phyloP scores from a whole-genome alignment of 2,113 vertebrate genomes.

The Pongo pygmaeus region DNA sequence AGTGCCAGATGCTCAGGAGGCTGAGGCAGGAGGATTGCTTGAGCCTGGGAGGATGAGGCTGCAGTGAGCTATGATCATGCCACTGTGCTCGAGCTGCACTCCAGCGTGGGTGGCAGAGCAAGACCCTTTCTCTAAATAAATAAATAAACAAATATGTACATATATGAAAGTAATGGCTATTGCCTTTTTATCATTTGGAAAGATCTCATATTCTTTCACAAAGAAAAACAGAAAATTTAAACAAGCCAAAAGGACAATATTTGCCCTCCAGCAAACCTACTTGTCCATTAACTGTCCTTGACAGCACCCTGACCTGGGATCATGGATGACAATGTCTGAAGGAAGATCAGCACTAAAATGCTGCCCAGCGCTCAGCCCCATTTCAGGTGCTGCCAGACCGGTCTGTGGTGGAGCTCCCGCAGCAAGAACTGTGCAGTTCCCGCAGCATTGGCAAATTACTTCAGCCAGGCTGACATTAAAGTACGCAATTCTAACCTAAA shows the following conservation, averaged over 20 bases:
- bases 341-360: background rate
- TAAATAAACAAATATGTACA: too few relatives aligned
- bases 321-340: background rate
- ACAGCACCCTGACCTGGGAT: background rate
- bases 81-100: too few relatives aligned
- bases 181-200: background rate
- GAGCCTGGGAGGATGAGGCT: too few relatives aligned
- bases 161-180: too few relatives aligned
- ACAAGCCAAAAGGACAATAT: accelerated
- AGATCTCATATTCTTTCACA: too few relatives aligned
- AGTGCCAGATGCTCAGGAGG: too few relatives aligned
- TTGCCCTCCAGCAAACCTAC: accelerated
- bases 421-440: background rate
- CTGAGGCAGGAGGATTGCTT: too few relatives aligned
- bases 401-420: accelerated
- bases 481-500: background rate
- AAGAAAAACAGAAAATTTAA: background rate
- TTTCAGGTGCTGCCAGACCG: background rate
- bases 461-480: background rate
- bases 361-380: background rate
- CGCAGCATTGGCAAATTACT: too few relatives aligned
- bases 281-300: background rate
- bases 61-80: too few relatives aligned
- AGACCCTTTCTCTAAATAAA: too few relatives aligned
- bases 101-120: too few relatives aligned